Evolutionary conservation across 2,113 vertebrate genomes (phyloP), one percentile per base, ranked within the genome.

Genomic region (Scatophagus argus): DNA sequence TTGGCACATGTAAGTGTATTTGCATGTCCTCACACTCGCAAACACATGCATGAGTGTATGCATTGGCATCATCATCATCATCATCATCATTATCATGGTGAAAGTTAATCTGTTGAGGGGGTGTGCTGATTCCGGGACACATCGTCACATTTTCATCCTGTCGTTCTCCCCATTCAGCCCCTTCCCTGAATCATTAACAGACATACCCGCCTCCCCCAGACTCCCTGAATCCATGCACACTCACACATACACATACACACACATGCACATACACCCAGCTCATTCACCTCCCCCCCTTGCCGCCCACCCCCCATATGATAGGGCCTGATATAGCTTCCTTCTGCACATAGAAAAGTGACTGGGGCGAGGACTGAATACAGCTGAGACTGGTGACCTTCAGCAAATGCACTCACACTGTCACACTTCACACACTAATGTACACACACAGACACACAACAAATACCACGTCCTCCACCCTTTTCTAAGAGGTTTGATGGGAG

Each of bases 51-150:
- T 52, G 60, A 54, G 31, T 41, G 52, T 80, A 44, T 61, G 73
- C 52, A 79, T 82, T 71, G 65, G 75, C 36, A 38, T 58, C 72
- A 61, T 62, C 75, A 66, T 82, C 74, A 68, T 75, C 36, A 38
- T 58, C 72, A 61, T 62, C 75, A 66, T 80, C 58, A 85, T 83
- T 21, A 75, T 34, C 29, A 49, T 64, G 59, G 65, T 60, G 72
- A 62, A 61, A 83, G 74, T 69, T 66, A 81, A 81, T 92, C 89
- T 93, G 93, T 88, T 93, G 89, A 90, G 91, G 88, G 89, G 91
- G 93, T 79, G 91, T 85, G 64, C 54, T 82, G 70, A 84, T 80
- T 85, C 80, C 5, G 54, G 88, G 78, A 89, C 83, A 87, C 67
- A 76, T 88, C 25, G 66, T 75, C 84, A 87, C 84, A 82, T 79